A percentile compares a stretch with the other conserved stretches of the same genome.
These are phyloP conservation scores for Ptychadena robeensis DNA, from an alignment of 2,797 vertebrate species.

Conservation along the genomic window DNA sequence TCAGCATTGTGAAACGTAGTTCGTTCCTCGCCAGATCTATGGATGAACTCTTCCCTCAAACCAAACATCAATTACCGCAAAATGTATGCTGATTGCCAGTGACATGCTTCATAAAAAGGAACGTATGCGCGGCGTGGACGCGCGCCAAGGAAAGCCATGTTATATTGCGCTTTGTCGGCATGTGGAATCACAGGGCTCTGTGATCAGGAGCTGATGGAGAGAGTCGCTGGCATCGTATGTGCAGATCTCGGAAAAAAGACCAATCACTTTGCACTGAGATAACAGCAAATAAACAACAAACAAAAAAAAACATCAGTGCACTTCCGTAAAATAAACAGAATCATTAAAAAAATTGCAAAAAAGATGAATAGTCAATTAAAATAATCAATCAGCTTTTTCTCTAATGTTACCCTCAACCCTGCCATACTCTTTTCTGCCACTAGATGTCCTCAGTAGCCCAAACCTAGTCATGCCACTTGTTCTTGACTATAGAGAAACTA, in stretches of 20 bases:
- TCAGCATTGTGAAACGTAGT: slow-evolving; percentile 46
- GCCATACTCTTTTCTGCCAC: too few species aligned
- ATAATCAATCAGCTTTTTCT: too few species aligned
- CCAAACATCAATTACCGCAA: slow-evolving; percentile 54
- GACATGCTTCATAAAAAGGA: slow-evolving; percentile 51
- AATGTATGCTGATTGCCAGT: slow-evolving; percentile 59
- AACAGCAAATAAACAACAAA: too few species aligned
- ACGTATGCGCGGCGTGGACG: slow-evolving; percentile 23
- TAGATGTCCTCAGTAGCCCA: too few species aligned
- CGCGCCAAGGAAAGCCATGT: neutral
- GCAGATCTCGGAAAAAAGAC: neutral
- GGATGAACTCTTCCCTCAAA: slow-evolving; percentile 56
- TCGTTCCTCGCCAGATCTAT: slow-evolving; percentile 57
- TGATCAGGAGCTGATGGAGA: neutral
- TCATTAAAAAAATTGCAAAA: too few species aligned
- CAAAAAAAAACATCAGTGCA: too few species aligned
- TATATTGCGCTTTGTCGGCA: slow-evolving; percentile 7
- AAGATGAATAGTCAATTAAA: too few species aligned
- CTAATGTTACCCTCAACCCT: too few species aligned
- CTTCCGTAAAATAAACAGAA: too few species aligned
- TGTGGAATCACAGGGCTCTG: neutral
- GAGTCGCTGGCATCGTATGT: neutral
- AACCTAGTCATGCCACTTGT: too few species aligned
- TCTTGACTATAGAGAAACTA: too few species aligned
- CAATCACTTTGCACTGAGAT: too few species aligned